These are phyloP conservation scores for Caenorhabditis sinica DNA, from an alignment of 2,888 invertebrate species.

Conservation along the genomic window DNA sequence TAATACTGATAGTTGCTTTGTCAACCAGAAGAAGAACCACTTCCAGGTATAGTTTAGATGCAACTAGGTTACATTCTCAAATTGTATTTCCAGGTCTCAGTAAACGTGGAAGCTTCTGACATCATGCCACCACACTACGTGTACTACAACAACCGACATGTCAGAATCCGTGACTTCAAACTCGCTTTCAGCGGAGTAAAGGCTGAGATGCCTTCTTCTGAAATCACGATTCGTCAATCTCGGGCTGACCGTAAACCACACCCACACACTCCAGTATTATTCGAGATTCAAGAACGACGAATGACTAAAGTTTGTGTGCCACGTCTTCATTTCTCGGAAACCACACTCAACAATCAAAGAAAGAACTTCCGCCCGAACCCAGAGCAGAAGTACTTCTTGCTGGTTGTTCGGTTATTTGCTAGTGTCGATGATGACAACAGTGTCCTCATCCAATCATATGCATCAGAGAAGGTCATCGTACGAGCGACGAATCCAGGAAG, in stretches of 20 bases:
- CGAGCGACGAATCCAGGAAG: conserved; percentile 96
- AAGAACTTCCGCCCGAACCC: conserved; percentile 99
- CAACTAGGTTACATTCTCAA: conserved; percentile 75
- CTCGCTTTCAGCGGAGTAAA: conserved; percentile 98
- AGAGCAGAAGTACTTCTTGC: conserved; percentile 89
- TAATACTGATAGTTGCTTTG: conserved; percentile 96
- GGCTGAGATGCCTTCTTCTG: conserved; percentile 95
- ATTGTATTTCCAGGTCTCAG: conserved; percentile 74
- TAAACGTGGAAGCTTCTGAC: conserved; percentile 84
- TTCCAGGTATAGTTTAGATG: conserved; percentile 86
- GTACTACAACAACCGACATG: conserved; percentile 87
- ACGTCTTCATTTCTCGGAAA: conserved; percentile 97
- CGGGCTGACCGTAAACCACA: conserved; percentile 97
- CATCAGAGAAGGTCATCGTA: conserved; percentile 97
- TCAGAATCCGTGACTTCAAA: conserved; percentile 94
- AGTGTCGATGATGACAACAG: conserved; percentile 72
- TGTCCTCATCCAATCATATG: conserved; percentile 87
- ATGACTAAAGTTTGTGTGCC: conserved; percentile 96
- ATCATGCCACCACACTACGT: conserved; percentile 84
- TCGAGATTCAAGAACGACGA: conserved; percentile 86
- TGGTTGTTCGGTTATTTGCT: conserved; percentile 88
- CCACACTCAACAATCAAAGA: conserved; percentile 98
- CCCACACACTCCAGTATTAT: conserved; percentile 80
- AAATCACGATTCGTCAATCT: conserved; percentile 96
- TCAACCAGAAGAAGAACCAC: conserved; percentile 99